A percentile compares a stretch with the other conserved stretches of the same genome.
Evolutionary conservation across 1,140 invertebrate species (phyloP).

Genomic region (Drosophila nigromelanica): DNA sequence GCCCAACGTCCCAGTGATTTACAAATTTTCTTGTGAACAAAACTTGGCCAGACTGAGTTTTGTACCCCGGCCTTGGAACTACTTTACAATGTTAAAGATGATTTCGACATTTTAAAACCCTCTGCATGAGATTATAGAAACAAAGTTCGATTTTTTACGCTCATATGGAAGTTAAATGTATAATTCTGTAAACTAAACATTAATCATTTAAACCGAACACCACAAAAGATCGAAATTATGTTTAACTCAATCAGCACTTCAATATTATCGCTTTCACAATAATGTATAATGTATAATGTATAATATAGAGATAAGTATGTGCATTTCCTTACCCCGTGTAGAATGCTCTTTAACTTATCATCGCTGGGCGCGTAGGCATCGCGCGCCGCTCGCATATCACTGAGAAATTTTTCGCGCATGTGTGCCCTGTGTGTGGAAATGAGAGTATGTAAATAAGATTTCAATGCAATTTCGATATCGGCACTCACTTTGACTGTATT

Average conservation of each 20-base stretch:
- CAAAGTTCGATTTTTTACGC: too few species aligned
- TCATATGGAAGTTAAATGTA: too few species aligned
- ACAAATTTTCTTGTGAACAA: too few species aligned
- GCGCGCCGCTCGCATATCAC: constrained; percentile 96
- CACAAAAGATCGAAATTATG: background rate
- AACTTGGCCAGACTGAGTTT: too few species aligned
- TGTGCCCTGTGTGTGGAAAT: constrained; percentile 90
- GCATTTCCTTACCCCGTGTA: constrained; percentile 86
- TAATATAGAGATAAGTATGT: background rate
- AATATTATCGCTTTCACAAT: background rate
- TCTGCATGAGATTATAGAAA: too few species aligned
- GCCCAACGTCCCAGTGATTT: too few species aligned
- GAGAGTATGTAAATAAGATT: background rate
- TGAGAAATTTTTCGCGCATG: constrained; percentile 98
- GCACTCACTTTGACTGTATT: constrained; percentile 93
- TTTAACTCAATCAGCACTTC: background rate
- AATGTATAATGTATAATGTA: background rate
- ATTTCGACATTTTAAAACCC: too few species aligned
- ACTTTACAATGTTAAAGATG: too few species aligned
- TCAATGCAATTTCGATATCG: background rate
- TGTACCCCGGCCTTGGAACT: too few species aligned
- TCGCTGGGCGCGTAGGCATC: constrained; percentile 91
- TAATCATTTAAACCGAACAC: background rate
- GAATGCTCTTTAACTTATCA: constrained; percentile 92
- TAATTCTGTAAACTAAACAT: background rate